A percentile compares a stretch with the other conserved stretches of the same genome.
These are phyloP conservation scores for Poicephalus meyeri DNA, from an alignment of 2,113 vertebrate genomes.

Conservation along the genomic window DNA sequence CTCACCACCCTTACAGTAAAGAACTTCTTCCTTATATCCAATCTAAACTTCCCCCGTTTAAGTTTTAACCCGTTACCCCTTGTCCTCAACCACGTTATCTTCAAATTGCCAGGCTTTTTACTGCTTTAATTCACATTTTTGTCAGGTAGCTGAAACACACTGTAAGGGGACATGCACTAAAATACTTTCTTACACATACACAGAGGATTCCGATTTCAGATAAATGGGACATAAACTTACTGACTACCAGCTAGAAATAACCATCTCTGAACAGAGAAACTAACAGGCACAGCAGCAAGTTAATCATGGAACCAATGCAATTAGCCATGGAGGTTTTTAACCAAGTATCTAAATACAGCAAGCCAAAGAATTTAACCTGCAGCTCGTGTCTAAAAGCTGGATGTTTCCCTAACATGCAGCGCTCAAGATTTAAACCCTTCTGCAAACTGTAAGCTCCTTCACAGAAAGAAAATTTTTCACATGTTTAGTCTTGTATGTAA, in stretches of 20 bases:
- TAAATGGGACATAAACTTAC: neutral
- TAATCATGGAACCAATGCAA: neutral
- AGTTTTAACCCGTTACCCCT: no score
- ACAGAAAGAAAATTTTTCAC: neutral
- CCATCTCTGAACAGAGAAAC: neutral
- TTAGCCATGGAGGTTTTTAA: neutral
- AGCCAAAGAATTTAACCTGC: neutral
- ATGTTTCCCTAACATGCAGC: accelerated
- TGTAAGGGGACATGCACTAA: neutral
- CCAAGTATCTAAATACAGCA: neutral
- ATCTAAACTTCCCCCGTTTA: no score
- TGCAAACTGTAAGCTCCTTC: neutral
- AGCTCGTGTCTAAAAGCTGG: neutral
- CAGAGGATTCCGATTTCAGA: neutral
- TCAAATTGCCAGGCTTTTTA: neutral
- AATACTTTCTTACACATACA: neutral
- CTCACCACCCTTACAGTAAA: no score
- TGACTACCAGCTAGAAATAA: neutral
- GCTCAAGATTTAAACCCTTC: neutral
- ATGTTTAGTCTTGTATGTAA: neutral
- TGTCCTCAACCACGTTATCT: neutral
- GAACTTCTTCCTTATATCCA: no score
- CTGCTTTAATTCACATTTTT: neutral
- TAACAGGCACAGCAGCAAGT: neutral
- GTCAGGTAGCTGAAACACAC: neutral